Conservation (phyloP, 2,797 vertebrate species). For the Hylomyscus alleni region DNA sequence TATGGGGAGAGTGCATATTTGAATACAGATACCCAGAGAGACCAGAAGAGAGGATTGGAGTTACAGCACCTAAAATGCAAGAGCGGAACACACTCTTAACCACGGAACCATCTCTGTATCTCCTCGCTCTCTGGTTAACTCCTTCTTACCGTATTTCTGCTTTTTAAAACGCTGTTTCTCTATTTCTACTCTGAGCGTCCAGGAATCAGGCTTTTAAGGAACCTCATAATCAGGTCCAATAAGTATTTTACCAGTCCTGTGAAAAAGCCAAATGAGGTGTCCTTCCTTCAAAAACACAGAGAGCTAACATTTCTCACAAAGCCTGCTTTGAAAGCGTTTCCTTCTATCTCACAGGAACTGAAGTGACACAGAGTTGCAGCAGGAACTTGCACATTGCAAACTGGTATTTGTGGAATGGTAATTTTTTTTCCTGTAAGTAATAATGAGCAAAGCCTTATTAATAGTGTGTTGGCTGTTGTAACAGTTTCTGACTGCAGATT, state of each 20-base stretch:
- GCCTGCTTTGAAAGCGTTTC: neutral
- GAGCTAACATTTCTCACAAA: neutral
- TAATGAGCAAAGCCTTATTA: slow-evolving; percentile 9
- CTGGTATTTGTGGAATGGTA: neutral
- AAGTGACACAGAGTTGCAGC: accelerated
- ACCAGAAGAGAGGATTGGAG: neutral
- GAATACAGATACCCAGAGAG: neutral
- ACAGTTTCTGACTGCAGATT: slow-evolving; percentile 2
- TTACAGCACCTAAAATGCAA: neutral
- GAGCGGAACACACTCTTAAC: neutral
- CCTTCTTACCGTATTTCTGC: neutral
- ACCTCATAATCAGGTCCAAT: neutral
- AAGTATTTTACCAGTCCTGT: neutral
- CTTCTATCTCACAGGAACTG: accelerated
- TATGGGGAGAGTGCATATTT: neutral
- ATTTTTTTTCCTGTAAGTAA: neutral
- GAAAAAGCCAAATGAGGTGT: accelerated
- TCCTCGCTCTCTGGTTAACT: too few relatives aligned
- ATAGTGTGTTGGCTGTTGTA: neutral
- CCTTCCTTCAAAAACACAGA: neutral
- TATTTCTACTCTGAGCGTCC: neutral
- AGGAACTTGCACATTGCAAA: neutral
- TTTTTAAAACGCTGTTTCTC: neutral
- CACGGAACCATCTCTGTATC: neutral
- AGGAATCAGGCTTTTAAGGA: neutral